Evolutionary conservation across 2,113 vertebrate species (phyloP), one percentile per base, ranked within the genome.

Genomic region (Callionymus lyra): DNA sequence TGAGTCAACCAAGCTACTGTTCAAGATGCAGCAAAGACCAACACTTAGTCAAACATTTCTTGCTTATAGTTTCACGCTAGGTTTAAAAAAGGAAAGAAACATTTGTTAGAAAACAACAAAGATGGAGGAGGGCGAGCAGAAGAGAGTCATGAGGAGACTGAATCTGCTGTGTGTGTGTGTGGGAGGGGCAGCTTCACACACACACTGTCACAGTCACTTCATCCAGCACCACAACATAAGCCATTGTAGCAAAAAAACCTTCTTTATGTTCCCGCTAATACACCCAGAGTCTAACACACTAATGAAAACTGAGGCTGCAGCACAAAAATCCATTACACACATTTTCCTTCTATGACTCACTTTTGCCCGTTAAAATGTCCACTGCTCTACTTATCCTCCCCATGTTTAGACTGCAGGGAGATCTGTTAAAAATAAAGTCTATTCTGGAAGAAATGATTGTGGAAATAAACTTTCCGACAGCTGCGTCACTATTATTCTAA

Each of bases 281-380:
- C 15, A 56, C 16, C 10, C 42, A 39, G 13, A 38, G 31, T 12
- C 37, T 27, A 4, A 38, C 31, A 27, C 34, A 59, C 21, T 31
- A 41, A 41, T 27, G 61, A 40, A 38, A 40, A 44, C 27, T 9
- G 19, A 55, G n/a, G 31, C 53, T 39, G 41, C 59, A 33, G 31
- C 53, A 47, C 31, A 53, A 35, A 50, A 39, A 54, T 42, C 37
- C 38, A 42, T 33, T 27, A 36, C 41, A 16, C 27, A 52, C 52
- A 56, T 57, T 76, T 68, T 71, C 59, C 54, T 54, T 47, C 43
- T 21, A 16, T 77, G 68, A 80, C 65, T 77, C 70, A 76, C 56
- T 67, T 50, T 53, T 54, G 42, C 65, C 80, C 36, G 10, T 44
- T 45, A 31, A 32, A 63, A 59, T 56, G 48, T 46, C 61, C 37